Evolutionary conservation across 2,797 vertebrate genomes (phyloP), one percentile per base, ranked within the genome.

Genomic region (Esox lucius): DNA sequence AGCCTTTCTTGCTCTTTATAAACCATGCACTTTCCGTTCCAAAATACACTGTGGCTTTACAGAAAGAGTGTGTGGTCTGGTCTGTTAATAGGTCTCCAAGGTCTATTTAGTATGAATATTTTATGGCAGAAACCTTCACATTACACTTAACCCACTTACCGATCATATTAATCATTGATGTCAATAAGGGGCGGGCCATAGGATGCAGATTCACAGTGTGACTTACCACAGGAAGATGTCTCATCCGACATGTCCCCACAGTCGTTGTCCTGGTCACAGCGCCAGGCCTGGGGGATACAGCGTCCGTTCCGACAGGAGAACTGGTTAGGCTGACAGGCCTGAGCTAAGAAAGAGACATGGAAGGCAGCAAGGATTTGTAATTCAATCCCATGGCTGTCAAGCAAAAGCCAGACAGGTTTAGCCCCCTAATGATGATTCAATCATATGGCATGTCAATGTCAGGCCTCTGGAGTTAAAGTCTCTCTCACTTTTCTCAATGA

Each of bases 221-320:
- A 93, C 94, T 93, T 89, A 99, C 98, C 94, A 85, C 98, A 99
- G 35, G 95, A 96, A 4, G 88, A 65, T 72, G 91, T 91, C 91
- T 99, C 97, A 77, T 99, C 98, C 0, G 95, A 96, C 84, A 88
- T 91, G 82, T 99, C 98, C 6, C 97, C 97, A 12, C 97, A 99
- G 89, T 99, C 98, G 35, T 99, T 94, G 78, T 97, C 97, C 26
- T 93, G 93, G 91, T 99, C 98, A 74, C 98, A 99, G n/a, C 93
- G 90, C 98, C 98, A 99, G 0, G 94, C 93, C 16, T 65, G 86
- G 0, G 97, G 97, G 84, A 99, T 94, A 53, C 98, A 99, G n/a
- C 97, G 96, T 3, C 97, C 96, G 0, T 95, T 99, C 75, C 91
- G 93, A 84, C 98, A 99, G 1, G 96, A 95, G 91, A 97, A 97